phyloP scores from a whole-genome alignment of 2,797 vertebrate species.

The Periophthalmus magnuspinnatus region DNA sequence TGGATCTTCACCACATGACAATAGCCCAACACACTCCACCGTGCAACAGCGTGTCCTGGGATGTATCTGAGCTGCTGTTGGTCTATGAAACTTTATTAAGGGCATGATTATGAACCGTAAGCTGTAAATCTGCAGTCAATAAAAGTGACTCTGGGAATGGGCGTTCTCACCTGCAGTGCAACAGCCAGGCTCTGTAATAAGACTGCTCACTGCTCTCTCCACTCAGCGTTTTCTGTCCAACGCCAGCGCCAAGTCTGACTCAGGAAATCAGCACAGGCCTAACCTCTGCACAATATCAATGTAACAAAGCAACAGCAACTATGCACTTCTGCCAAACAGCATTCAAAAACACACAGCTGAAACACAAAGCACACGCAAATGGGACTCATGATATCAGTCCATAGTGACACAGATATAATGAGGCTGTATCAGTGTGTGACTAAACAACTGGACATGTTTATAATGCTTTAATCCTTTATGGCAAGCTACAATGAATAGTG shows the following conservation, averaged over 20 bases:
- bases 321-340: slow-evolving; percentile 5
- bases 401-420: background rate
- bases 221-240: slow-evolving; percentile 46
- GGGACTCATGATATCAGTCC: background rate
- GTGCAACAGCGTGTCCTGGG: background rate
- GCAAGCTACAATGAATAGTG: background rate
- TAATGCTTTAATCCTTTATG: background rate
- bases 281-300: slow-evolving; percentile 10
- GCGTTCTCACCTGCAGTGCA: slow-evolving; percentile 42
- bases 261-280: slow-evolving; percentile 25
- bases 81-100: slow-evolving; percentile 6
- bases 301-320: background rate
- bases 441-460: background rate
- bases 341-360: background rate
- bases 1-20: slow-evolving; percentile 33
- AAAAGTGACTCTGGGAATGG: background rate
- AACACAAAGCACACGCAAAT: background rate
- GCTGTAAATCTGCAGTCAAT: background rate
- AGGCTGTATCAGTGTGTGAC: background rate
- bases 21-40: background rate
- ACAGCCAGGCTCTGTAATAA: slow-evolving; percentile 31
- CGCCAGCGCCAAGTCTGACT: slow-evolving; percentile 39
- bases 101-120: background rate
- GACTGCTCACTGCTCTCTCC: slow-evolving; percentile 22
- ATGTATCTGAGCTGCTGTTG: background rate